phyloP scores from a whole-genome alignment of 2,113 vertebrate species.

The Cavia aperea region DNA sequence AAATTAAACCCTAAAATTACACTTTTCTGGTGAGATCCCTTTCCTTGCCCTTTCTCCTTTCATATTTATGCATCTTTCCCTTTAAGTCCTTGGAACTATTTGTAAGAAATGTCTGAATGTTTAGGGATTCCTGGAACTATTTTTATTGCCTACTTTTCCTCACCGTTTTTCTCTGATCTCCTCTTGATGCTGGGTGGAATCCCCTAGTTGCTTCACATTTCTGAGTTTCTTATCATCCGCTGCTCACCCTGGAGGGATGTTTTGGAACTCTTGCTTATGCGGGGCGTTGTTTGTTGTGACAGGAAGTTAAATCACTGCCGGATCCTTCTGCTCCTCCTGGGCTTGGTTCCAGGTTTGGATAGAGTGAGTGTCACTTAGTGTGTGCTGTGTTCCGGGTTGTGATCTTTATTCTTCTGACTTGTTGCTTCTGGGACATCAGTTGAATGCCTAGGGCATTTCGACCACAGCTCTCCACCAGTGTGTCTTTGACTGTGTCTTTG shows the following conservation, averaged over 20 bases:
- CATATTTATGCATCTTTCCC: not conserved
- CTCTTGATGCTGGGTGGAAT: not conserved
- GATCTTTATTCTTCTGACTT: not conserved
- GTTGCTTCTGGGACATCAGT: not conserved
- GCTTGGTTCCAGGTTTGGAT: not conserved
- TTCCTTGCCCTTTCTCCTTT: not conserved
- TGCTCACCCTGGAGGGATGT: not conserved
- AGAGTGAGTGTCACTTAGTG: not conserved
- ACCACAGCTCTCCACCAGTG: not conserved
- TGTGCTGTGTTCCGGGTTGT: not conserved
- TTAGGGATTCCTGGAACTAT: not conserved
- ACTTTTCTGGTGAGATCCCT: not conserved
- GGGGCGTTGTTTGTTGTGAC: not conserved
- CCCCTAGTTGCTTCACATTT: not conserved
- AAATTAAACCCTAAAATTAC: not conserved
- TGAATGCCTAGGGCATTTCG: not conserved
- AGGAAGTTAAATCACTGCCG: not conserved
- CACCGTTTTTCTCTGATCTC: not conserved
- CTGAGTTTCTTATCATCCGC: not conserved
- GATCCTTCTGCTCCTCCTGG: not conserved
- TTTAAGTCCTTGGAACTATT: slow-evolving; percentile 13
- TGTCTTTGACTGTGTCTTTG: not conserved
- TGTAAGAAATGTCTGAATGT: not conserved
- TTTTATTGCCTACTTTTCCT: slow-evolving; percentile 8
- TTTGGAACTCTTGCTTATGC: not conserved